phyloP scores from a whole-genome alignment of 1,140 invertebrate genomes.

The Matsumurasca onukii region DNA sequence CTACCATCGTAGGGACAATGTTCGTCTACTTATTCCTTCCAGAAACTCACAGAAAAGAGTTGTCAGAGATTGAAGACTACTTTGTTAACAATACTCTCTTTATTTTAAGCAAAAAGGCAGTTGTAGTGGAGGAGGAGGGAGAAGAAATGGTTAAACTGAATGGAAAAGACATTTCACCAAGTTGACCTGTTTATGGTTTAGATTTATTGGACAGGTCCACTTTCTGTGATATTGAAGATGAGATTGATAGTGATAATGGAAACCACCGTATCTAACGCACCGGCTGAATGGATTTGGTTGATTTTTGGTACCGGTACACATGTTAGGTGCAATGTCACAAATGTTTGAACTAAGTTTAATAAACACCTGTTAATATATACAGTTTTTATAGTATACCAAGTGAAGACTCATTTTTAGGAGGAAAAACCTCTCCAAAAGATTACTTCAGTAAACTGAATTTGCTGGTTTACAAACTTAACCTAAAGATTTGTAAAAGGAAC shows the following conservation, averaged over 20 bases:
- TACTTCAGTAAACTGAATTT: too few species aligned
- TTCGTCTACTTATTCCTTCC: constrained; percentile 65
- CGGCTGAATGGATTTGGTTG: too few species aligned
- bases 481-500: too few species aligned
- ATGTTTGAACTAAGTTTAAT: too few species aligned
- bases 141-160: constrained; percentile 14
- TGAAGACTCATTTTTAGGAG: too few species aligned
- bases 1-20: constrained; percentile 57
- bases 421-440: too few species aligned
- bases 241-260: neutral
- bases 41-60: constrained; percentile 68
- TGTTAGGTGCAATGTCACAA: too few species aligned
- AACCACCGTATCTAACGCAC: too few species aligned
- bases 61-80: constrained; percentile 67
- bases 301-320: too few species aligned
- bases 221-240: neutral
- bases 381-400: too few species aligned
- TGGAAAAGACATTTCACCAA: neutral
- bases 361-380: too few species aligned
- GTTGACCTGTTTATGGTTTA: neutral
- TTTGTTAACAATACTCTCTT: constrained; percentile 50
- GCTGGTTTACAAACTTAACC: too few species aligned
- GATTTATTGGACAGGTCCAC: neutral
- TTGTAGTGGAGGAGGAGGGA: constrained; percentile 3
- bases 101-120: constrained; percentile 20